phyloP scores from a whole-genome alignment of 2,113 vertebrate species.

The Lagopus leucura region DNA sequence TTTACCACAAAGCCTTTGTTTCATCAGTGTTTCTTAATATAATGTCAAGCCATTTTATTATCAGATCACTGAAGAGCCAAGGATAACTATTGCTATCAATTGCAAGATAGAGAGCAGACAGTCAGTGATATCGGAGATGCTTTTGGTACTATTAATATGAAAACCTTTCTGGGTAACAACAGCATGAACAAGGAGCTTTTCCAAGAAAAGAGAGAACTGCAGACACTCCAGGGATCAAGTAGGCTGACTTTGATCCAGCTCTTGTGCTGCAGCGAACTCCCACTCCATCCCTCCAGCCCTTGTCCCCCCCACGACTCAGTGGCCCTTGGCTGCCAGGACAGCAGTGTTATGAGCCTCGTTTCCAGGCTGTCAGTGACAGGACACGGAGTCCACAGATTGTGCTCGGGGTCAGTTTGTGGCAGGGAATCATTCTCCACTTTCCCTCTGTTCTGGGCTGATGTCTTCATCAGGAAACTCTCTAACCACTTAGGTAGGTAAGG shows the following conservation, averaged over 20 bases:
- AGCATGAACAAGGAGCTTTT: neutral
- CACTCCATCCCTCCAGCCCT: neutral
- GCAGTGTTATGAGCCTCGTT: neutral
- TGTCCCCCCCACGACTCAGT: neutral
- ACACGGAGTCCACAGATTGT: neutral
- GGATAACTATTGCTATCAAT: neutral
- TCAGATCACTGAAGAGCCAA: neutral
- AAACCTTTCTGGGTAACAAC: neutral
- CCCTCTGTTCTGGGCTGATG: neutral
- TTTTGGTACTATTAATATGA: neutral
- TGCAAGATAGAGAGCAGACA: neutral
- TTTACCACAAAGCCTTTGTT: neutral
- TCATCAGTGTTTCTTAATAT: neutral
- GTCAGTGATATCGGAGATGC: neutral
- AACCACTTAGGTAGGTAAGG: neutral
- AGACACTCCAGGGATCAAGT: neutral
- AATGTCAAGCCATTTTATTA: neutral
- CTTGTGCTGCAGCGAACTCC: accelerated
- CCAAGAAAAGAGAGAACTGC: constrained; percentile 14
- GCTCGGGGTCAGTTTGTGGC: neutral
- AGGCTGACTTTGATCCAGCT: neutral
- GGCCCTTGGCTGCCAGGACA: neutral
- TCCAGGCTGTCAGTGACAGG: neutral
- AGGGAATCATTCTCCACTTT: neutral
- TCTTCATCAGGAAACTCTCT: neutral